Conservation (phyloP, 1,140 invertebrate species). For the Schlechtendalia chinensis region DNA sequence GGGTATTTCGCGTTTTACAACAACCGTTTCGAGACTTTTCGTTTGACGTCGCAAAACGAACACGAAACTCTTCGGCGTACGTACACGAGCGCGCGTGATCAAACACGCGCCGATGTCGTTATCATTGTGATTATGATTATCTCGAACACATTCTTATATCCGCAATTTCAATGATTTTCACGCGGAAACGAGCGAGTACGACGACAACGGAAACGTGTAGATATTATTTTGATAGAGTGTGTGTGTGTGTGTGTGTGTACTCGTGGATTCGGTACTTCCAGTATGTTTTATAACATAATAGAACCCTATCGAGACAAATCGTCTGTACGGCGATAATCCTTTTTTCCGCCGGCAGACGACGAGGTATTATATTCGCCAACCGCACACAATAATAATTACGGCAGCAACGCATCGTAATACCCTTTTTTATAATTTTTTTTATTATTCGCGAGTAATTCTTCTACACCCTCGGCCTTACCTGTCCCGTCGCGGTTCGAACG, state of each 20-base stretch:
- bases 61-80: background rate
- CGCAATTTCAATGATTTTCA: background rate
- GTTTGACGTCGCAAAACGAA: slow-evolving; percentile 12
- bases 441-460: background rate
- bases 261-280: too few relatives aligned
- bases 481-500: background rate
- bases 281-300: too few relatives aligned
- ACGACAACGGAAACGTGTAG: too few relatives aligned
- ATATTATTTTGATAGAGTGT: background rate
- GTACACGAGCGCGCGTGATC: too few relatives aligned
- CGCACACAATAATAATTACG: background rate
- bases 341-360: background rate
- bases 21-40: background rate
- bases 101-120: background rate
- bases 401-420: background rate
- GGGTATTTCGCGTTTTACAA: background rate
- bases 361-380: background rate
- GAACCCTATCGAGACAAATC: too few relatives aligned
- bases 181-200: too few relatives aligned
- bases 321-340: background rate
- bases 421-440: background rate
- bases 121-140: background rate
- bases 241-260: too few relatives aligned
- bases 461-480: too few relatives aligned
- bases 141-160: background rate